These are phyloP conservation scores for Thecocarcelia acutangulata DNA, from an alignment of 2,888 invertebrate genomes.

Conservation along the genomic window DNA sequence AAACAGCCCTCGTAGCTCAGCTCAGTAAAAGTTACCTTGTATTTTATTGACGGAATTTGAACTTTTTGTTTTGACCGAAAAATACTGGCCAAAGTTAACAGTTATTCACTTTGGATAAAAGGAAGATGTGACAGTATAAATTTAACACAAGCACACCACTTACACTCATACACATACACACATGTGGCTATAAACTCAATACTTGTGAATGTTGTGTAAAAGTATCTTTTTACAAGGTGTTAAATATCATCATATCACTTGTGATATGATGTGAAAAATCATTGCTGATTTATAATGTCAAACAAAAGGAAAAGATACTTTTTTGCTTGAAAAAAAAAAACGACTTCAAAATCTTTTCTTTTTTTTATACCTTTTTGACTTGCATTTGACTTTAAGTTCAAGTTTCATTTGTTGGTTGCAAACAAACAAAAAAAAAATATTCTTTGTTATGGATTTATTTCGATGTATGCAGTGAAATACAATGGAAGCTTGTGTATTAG, in stretches of 20 bases:
- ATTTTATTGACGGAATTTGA: too few species aligned
- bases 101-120: too few species aligned
- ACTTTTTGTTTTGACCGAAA: too few species aligned
- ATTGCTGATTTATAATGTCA: constrained; percentile 25
- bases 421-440: constrained; percentile 9
- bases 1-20: too few species aligned
- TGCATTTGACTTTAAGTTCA: constrained; percentile 41
- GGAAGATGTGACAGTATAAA: too few species aligned
- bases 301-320: constrained; percentile 12
- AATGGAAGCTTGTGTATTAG: too few species aligned
- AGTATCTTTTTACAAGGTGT: constrained; percentile 13
- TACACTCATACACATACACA: too few species aligned
- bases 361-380: constrained; percentile 17
- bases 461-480: neutral
- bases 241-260: constrained; percentile 9
- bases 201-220: neutral
- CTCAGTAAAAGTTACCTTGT: too few species aligned
- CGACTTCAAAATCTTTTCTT: constrained; percentile 20
- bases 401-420: constrained; percentile 54
- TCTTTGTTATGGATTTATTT: constrained; percentile 43
- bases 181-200: neutral
- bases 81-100: too few species aligned
- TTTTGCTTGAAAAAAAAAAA: constrained; percentile 31
- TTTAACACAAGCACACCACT: too few species aligned
- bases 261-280: constrained; percentile 30